These are phyloP conservation scores for Cybosia mesomella DNA, from an alignment of 2,888 invertebrate species.

Conservation along the genomic window DNA sequence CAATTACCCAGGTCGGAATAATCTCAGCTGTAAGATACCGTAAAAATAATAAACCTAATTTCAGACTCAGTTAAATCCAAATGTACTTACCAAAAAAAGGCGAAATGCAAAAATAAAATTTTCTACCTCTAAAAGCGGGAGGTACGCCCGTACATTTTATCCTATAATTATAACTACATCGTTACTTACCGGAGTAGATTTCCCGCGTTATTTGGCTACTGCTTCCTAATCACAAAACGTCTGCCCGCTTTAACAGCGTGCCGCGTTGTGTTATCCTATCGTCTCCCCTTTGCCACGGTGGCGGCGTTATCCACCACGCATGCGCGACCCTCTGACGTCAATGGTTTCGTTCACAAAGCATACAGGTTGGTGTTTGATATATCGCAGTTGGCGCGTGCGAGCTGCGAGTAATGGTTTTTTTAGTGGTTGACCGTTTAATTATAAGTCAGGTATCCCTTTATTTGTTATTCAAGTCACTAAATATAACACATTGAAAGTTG, in stretches of 20 bases:
- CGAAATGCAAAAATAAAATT: conserved; percentile 22
- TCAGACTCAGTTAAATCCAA: conserved; percentile 16
- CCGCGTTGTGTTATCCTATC: conserved; percentile 66
- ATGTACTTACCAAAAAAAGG: conserved; percentile 11
- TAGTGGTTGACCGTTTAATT: conserved; percentile 28
- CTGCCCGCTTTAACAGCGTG: conserved; percentile 66
- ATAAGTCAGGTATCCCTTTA: conserved; percentile 6
- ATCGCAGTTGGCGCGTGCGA: conserved; percentile 55
- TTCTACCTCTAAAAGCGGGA: conserved; percentile 21
- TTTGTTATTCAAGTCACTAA: neutral
- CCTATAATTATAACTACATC: conserved; percentile 52
- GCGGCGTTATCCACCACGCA: conserved; percentile 62
- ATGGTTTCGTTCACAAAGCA: conserved; percentile 83
- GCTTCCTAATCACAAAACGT: conserved; percentile 60
- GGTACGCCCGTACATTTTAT: conserved; percentile 39
- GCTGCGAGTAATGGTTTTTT: conserved; percentile 32
- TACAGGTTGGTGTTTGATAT: conserved; percentile 74
- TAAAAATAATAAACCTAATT: neutral
- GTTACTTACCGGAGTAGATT: conserved; percentile 72
- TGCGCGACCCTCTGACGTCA: conserved; percentile 81
- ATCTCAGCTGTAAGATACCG: neutral
- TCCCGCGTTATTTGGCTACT: conserved; percentile 68
- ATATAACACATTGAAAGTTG: too few species aligned
- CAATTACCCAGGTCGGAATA: neutral
- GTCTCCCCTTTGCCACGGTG: conserved; percentile 49